These are phyloP conservation scores for Notothenia rossii DNA, from an alignment of 2,113 vertebrate genomes.

Conservation along the genomic window DNA sequence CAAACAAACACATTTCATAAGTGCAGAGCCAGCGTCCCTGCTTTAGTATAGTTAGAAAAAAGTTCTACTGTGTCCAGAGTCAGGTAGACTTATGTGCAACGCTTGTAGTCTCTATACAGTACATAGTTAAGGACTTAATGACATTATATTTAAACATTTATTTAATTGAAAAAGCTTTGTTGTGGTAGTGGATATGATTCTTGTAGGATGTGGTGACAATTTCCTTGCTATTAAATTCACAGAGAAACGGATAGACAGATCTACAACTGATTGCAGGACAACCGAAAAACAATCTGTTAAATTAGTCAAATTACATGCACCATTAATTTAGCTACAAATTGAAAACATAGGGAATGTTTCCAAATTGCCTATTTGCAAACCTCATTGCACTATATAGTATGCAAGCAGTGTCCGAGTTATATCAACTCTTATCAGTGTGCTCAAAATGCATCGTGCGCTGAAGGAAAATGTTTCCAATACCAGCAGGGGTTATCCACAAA, in stretches of 20 bases:
- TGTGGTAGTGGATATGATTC: not conserved
- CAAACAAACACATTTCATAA: conserved; percentile 29
- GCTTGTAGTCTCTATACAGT: conserved; percentile 36
- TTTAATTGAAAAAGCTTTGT: conserved; percentile 1
- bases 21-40: conserved; percentile 39
- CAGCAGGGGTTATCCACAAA: conserved; percentile 22
- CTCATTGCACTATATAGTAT: conserved; percentile 16
- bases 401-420: conserved; percentile 13
- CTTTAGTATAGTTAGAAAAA: conserved; percentile 27
- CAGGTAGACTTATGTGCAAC: conserved; percentile 44
- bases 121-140: conserved; percentile 11
- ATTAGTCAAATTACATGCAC: conserved; percentile 21
- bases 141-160: conserved; percentile 1
- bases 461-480: conserved; percentile 36
- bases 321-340: not conserved
- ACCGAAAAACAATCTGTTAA: conserved; percentile 13
- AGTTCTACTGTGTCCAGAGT: conserved; percentile 33
- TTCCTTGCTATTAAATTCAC: not conserved
- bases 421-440: not conserved
- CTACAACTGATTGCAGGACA: conserved; percentile 3
- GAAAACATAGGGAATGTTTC: conserved; percentile 24
- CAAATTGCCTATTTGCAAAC: conserved; percentile 6
- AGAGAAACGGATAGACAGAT: conserved; percentile 12
- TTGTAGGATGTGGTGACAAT: conserved; percentile 8
- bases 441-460: not conserved